Percentiles rank a stretch among this genome's conserved stretches.
phyloP scores from a whole-genome alignment of 2,113 vertebrate species.

The Actinemys pallida region DNA sequence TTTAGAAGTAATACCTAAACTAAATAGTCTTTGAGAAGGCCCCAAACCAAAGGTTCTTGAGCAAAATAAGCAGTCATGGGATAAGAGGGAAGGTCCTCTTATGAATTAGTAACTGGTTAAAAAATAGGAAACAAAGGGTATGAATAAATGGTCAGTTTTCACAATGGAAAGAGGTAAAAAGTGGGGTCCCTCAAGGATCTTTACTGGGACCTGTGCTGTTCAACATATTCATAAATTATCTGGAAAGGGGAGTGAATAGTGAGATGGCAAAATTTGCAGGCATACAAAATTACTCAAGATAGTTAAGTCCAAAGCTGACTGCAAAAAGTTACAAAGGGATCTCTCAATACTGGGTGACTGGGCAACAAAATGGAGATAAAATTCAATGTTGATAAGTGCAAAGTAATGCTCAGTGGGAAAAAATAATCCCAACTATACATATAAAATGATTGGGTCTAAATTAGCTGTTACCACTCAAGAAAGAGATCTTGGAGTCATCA shows the following conservation, averaged over 20 bases:
- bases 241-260: background rate
- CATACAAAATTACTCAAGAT: background rate
- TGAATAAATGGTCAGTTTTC: background rate
- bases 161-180: background rate
- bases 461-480: too few relatives aligned
- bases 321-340: background rate
- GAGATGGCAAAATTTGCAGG: background rate
- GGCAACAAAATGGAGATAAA: background rate
- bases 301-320: background rate
- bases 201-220: background rate
- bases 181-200: background rate
- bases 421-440: background rate
- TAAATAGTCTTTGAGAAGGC: background rate
- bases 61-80: background rate
- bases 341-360: background rate
- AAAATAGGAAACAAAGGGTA: background rate
- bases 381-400: background rate
- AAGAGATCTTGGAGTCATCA: too few relatives aligned
- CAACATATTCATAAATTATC: background rate
- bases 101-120: background rate
- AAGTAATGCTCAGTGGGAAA: background rate
- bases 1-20: background rate
- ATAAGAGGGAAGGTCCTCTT: background rate
- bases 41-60: background rate
- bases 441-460: background rate